phyloP scores from a whole-genome alignment of 2,888 invertebrate genomes.

The Holacanthella duospinosa region DNA sequence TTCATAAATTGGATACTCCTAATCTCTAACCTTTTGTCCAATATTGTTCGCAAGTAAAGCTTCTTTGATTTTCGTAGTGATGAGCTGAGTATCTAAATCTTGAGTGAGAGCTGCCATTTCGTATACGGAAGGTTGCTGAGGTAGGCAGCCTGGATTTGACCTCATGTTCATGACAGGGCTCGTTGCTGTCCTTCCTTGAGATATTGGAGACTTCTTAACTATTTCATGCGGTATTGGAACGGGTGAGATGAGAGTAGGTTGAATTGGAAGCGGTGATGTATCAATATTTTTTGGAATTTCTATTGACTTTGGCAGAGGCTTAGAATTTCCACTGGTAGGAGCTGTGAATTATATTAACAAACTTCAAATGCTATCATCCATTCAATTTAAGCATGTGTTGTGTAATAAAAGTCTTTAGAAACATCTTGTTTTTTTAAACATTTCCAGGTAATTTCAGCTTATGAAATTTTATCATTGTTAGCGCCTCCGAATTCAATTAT shows the following conservation, averaged over 20 bases:
- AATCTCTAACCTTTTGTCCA: slow-evolving; percentile 69
- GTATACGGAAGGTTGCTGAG: slow-evolving; percentile 77
- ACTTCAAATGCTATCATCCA: not conserved
- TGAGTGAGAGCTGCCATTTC: slow-evolving; percentile 95
- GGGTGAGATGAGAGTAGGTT: slow-evolving; percentile 35
- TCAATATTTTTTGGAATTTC: slow-evolving; percentile 35
- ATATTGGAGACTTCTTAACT: slow-evolving; percentile 28
- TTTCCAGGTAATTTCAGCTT: too few relatives aligned
- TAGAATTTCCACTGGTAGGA: slow-evolving; percentile 37
- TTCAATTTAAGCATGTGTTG: too few relatives aligned
- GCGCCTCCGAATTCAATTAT: too few relatives aligned
- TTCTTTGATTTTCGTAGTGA: slow-evolving; percentile 94
- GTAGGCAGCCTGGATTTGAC: slow-evolving; percentile 28
- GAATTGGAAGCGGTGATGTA: slow-evolving; percentile 44
- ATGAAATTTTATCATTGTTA: too few relatives aligned
- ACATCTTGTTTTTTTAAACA: too few relatives aligned
- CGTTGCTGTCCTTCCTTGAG: slow-evolving; percentile 25
- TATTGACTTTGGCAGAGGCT: slow-evolving; percentile 34
- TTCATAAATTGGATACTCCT: too few relatives aligned
- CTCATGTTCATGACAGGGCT: slow-evolving; percentile 28
- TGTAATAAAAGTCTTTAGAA: too few relatives aligned
- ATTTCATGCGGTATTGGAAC: slow-evolving; percentile 24
- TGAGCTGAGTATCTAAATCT: slow-evolving; percentile 89
- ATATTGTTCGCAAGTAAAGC: slow-evolving; percentile 92
- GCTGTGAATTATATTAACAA: slow-evolving; percentile 16